A percentile compares a stretch with the other conserved stretches of the same genome.
phyloP scores from a whole-genome alignment of 2,888 invertebrate genomes.

The Thera obeliscata region DNA sequence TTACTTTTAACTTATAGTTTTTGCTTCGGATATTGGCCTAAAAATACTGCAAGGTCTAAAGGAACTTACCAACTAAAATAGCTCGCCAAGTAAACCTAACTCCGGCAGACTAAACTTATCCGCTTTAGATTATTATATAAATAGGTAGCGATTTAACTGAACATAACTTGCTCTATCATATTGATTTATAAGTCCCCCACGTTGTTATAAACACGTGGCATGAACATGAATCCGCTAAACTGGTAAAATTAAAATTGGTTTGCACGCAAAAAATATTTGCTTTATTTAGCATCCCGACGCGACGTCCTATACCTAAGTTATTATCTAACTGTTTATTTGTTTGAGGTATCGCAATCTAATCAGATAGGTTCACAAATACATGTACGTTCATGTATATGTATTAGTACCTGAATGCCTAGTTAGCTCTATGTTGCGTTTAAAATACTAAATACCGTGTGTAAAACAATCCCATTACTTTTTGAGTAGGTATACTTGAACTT shows the following conservation, averaged over 20 bases:
- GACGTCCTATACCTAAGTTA: not conserved
- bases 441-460: too few relatives aligned
- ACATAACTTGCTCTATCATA: conserved; percentile 22
- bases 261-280: too few relatives aligned
- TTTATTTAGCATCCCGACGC: too few relatives aligned
- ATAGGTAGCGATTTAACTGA: conserved; percentile 7
- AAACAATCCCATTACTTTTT: too few relatives aligned
- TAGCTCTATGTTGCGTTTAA: not conserved
- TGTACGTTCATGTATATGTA: not conserved
- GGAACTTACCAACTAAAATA: too few relatives aligned
- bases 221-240: conserved; percentile 8
- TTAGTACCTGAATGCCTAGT: too few relatives aligned
- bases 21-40: not conserved
- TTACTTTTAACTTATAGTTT: not conserved
- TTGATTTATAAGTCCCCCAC: conserved; percentile 20
- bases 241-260: not conserved
- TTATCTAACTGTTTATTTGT: conserved; percentile 13
- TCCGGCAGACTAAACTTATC: not conserved
- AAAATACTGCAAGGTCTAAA: too few relatives aligned
- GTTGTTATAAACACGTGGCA: conserved; percentile 22
- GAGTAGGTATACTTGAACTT: not conserved
- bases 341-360: not conserved
- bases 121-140: not conserved
- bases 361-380: not conserved
- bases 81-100: too few relatives aligned